Conservation (phyloP, 2,113 vertebrate species). For the Phodopus roborovskii region DNA sequence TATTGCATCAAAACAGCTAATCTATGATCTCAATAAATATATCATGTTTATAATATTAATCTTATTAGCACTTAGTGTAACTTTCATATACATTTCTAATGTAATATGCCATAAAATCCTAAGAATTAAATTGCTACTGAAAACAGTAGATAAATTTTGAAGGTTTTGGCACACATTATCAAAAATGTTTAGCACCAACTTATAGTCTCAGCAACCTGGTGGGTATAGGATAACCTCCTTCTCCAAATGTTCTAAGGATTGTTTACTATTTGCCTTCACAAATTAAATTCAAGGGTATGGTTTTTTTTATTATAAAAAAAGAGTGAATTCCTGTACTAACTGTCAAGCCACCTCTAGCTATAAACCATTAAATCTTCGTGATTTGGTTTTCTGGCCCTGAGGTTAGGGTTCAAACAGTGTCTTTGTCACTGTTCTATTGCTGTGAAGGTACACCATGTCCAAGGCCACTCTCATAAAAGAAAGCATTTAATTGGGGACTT, state of each 20-base stretch:
- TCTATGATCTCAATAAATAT: conserved; percentile 7
- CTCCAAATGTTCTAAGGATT: background rate
- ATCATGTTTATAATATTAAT: background rate
- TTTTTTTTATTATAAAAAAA: background rate
- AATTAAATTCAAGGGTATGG: background rate
- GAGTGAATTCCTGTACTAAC: background rate
- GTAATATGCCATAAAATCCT: background rate
- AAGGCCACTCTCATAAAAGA: background rate
- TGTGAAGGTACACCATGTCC: background rate
- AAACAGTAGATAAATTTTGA: background rate
- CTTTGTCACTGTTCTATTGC: background rate
- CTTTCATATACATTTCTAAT: background rate
- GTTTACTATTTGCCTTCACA: background rate
- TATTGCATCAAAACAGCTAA: background rate
- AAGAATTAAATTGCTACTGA: conserved; percentile 36
- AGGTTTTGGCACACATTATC: background rate
- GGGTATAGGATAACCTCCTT: background rate
- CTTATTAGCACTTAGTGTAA: background rate
- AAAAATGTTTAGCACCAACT: background rate
- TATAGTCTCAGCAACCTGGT: background rate
- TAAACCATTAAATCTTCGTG: background rate
- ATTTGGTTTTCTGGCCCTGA: background rate
- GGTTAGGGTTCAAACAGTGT: background rate
- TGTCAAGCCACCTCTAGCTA: background rate
- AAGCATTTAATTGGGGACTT: background rate